A percentile compares a stretch with the other conserved stretches of the same genome.
These are phyloP conservation scores for Rhyzopertha dominica DNA, from an alignment of 1,140 invertebrate species.

Conservation along the genomic window DNA sequence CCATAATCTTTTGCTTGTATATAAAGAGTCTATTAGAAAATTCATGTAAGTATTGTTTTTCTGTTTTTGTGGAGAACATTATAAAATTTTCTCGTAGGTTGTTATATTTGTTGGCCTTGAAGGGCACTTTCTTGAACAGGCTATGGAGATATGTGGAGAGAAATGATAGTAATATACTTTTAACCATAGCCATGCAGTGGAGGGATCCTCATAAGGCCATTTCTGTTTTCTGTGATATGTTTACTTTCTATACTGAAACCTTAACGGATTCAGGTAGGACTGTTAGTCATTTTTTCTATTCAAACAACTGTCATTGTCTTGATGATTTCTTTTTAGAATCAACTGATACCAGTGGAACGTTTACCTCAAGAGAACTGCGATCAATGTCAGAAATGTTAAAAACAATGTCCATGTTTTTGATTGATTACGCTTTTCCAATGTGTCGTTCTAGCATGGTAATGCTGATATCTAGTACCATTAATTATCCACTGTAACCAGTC, in stretches of 20 bases:
- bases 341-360: slow-evolving; percentile 54
- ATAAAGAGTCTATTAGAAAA: slow-evolving; percentile 43
- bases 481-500: too few species aligned
- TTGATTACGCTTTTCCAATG: slow-evolving; percentile 87
- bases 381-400: slow-evolving; percentile 65
- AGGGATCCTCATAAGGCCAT: slow-evolving; percentile 36
- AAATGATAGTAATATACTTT: slow-evolving; percentile 24
- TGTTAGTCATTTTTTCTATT: slow-evolving; percentile 6
- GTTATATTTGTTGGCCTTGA: slow-evolving; percentile 81
- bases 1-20: slow-evolving; percentile 41
- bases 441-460: slow-evolving; percentile 35
- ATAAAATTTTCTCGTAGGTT: slow-evolving; percentile 54
- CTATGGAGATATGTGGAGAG: slow-evolving; percentile 56
- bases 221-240: slow-evolving; percentile 44
- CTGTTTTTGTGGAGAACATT: too few species aligned
- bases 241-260: slow-evolving; percentile 44
- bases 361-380: slow-evolving; percentile 58
- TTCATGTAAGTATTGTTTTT: slow-evolving; percentile 38
- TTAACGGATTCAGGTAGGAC: slow-evolving; percentile 39
- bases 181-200: slow-evolving; percentile 30
- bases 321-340: slow-evolving; percentile 32
- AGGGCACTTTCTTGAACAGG: slow-evolving; percentile 71
- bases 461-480: too few species aligned
- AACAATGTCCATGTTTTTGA: slow-evolving; percentile 80
- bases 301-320: not conserved